Percentiles rank a stretch among this genome's conserved stretches.
Evolutionary conservation across 2,888 invertebrate species (phyloP).

Genomic region (Cerastoderma edule): DNA sequence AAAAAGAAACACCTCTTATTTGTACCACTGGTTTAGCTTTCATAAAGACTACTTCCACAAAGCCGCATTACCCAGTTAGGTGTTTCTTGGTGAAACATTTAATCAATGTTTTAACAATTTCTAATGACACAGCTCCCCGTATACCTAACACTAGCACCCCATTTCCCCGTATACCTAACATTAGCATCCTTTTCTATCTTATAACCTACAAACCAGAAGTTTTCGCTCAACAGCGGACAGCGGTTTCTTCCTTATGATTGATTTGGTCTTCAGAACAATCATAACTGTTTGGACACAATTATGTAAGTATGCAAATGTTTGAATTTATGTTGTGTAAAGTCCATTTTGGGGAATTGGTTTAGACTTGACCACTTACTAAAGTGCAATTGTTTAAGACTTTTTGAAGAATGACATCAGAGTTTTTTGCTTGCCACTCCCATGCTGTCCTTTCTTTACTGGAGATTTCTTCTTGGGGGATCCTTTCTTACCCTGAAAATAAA

Average conservation of each 20-base stretch:
- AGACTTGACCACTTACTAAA: not conserved
- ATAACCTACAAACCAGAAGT: no score
- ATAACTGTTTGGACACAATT: not conserved
- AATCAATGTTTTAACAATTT: no score
- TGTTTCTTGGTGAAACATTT: no score
- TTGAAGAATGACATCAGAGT: constrained; percentile 78
- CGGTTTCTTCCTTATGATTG: not conserved
- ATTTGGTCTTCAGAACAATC: not conserved
- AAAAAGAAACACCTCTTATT: no score
- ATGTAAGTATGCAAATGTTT: not conserved
- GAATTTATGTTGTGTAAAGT: not conserved
- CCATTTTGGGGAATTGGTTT: not conserved
- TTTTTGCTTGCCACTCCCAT: constrained; percentile 69
- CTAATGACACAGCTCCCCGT: no score
- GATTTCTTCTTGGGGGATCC: constrained; percentile 66
- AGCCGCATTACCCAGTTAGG: no score
- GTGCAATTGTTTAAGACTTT: constrained; percentile 53
- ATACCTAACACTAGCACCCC: no score
- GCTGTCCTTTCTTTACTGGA: constrained; percentile 63
- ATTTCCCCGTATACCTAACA: no score
- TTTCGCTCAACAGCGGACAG: not conserved
- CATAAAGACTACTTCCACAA: no score
- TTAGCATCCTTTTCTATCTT: no score
- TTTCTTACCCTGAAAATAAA: constrained; percentile 45
- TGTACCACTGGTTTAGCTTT: no score